Evolutionary conservation across 2,888 invertebrate species (phyloP), one percentile per base, ranked within the genome.

Genomic region (Noctua comes): DNA sequence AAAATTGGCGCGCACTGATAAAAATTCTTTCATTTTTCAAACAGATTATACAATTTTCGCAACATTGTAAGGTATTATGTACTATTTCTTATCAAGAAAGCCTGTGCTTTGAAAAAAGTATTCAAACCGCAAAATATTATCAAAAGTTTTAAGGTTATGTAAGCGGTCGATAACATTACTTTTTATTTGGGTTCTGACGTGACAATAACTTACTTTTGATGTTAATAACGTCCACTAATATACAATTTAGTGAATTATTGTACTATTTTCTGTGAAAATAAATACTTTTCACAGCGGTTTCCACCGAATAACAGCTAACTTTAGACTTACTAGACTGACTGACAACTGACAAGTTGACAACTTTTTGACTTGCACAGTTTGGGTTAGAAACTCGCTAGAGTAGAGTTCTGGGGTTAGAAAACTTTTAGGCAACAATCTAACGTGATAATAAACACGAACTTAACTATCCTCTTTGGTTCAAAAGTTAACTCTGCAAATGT

Each of bases 131-230:
- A 46, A 66, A 83, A 51, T 51, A 8, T 46, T 46, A 43, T 46
- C 31, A 40, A 27, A 36, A 72, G 1, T 81, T 81, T 88, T 80
- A 74, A 88, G 84, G 90, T 87, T 87, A 87, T 88, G 66, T 88
- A 87, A 87, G 80, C 68, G 71, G 59, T 51, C 48, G 57, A 57
- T 66, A 31, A n/a, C 31, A 48, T 40, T 51, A 11, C 1, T 36
- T 48, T 40, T 48, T 54, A 24, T 31, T 46, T n/a, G 2, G 31
- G 46, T 27, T 59, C 1, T 16, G 13, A 64, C 8, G 4, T 31
- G 21, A 11, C 1, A 51, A 46, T 40, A 59, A 85, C 81, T 87
- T 85, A 86, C 86, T 43, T 65, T 85, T 77, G 40, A 46, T 57
- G 18, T 40, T 59, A 11, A 13, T 59, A 57, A 51, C 1, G 31